Evolutionary conservation across 2,888 invertebrate species (phyloP).

Genomic region (Anoplius nigerrimus): DNA sequence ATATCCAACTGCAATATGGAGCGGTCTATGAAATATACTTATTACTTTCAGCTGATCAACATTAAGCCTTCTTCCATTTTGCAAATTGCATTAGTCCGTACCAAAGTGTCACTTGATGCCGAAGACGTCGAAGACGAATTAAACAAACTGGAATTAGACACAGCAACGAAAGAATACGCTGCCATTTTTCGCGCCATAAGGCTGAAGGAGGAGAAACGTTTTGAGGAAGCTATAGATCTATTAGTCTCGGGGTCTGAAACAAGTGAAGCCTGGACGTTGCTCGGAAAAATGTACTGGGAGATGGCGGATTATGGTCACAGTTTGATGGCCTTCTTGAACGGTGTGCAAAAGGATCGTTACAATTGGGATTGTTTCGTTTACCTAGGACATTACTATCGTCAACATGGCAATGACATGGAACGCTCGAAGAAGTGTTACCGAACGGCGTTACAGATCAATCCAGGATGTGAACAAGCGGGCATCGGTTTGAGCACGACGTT

Average conservation of each 20-base stretch:
- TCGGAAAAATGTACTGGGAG: slow-evolving; percentile 80
- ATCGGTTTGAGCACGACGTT: slow-evolving; percentile 87
- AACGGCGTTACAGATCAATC: slow-evolving; percentile 86
- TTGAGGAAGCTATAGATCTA: slow-evolving; percentile 77
- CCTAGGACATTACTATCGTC: slow-evolving; percentile 85
- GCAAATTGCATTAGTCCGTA: slow-evolving; percentile 65
- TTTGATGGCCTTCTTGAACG: slow-evolving; percentile 80
- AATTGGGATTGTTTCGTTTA: slow-evolving; percentile 84
- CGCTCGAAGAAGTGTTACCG: slow-evolving; percentile 90
- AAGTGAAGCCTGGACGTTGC: slow-evolving; percentile 78
- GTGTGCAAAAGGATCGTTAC: slow-evolving; percentile 81
- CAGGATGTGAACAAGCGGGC: slow-evolving; percentile 81
- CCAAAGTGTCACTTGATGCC: slow-evolving; percentile 70
- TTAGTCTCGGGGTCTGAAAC: slow-evolving; percentile 76
- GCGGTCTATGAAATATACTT: neutral
- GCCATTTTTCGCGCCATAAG: slow-evolving; percentile 77
- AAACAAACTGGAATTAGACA: slow-evolving; percentile 28
- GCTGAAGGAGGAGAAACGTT: slow-evolving; percentile 76
- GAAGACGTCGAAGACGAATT: slow-evolving; percentile 58
- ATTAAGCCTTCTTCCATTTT: slow-evolving; percentile 44
- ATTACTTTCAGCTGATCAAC: slow-evolving; percentile 48
- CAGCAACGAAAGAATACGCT: slow-evolving; percentile 47
- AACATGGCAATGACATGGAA: slow-evolving; percentile 79
- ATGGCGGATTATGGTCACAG: slow-evolving; percentile 79
- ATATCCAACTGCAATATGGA: neutral